A percentile compares a stretch with the other conserved stretches of the same genome.
Conservation (phyloP, 2,888 invertebrate genomes). For the Amiota minor region DNA sequence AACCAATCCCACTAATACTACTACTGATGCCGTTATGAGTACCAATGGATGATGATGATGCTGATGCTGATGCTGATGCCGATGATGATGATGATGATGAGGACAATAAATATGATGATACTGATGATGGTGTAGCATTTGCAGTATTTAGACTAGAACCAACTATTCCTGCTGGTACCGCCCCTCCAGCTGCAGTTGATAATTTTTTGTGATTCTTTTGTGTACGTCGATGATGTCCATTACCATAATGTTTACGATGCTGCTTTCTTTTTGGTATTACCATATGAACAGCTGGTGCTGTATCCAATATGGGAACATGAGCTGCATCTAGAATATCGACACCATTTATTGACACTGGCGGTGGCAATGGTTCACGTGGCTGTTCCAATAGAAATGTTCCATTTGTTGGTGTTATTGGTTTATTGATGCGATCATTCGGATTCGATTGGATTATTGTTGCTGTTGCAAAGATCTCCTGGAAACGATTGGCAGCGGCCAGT, state of each 20-base stretch:
- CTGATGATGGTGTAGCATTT: slow-evolving; percentile 24
- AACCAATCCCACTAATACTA: slow-evolving; percentile 31
- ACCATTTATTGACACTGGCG: slow-evolving; percentile 23
- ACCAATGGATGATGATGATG: slow-evolving; percentile 43
- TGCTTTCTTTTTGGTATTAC: slow-evolving; percentile 21
- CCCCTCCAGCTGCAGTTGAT: background rate
- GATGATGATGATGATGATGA: slow-evolving; percentile 9
- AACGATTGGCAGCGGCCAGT: slow-evolving; percentile 65
- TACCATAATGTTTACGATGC: slow-evolving; percentile 49
- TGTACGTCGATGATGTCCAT: slow-evolving; percentile 40
- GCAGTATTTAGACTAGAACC: slow-evolving; percentile 7
- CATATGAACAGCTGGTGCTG: slow-evolving; percentile 39
- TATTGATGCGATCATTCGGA: slow-evolving; percentile 58
- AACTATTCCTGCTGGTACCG: background rate
- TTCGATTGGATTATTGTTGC: slow-evolving; percentile 70
- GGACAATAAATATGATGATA: slow-evolving; percentile 36
- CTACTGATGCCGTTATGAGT: slow-evolving; percentile 31
- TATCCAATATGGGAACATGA: slow-evolving; percentile 43
- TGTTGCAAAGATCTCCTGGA: slow-evolving; percentile 69
- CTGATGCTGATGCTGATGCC: slow-evolving; percentile 19
- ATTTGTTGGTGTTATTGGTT: slow-evolving; percentile 49
- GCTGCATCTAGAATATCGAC: slow-evolving; percentile 36
- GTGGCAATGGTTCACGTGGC: slow-evolving; percentile 32
- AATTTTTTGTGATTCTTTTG: slow-evolving; percentile 46
- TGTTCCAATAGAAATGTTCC: slow-evolving; percentile 56